Conservation (phyloP, 64 coral and sea anemone species). For the Orbicella faveolata region DNA sequence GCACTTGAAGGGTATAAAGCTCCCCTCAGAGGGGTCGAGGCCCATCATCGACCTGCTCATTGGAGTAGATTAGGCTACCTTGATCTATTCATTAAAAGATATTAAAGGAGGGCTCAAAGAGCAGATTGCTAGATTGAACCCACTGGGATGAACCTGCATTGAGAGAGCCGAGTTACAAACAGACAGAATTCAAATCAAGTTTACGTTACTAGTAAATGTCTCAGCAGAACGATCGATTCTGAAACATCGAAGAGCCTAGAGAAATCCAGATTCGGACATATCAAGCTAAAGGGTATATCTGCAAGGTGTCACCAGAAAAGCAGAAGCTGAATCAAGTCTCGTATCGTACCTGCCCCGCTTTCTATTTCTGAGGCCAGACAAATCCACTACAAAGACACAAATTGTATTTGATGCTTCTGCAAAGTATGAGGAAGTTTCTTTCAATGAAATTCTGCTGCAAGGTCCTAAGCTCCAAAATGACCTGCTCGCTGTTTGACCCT, state of each 20-base stretch:
- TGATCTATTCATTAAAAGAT: too few relatives aligned
- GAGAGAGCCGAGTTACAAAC: neutral
- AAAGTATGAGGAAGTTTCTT: slow-evolving; percentile 48
- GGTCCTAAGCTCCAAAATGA: slow-evolving; percentile 40
- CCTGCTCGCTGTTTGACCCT: slow-evolving; percentile 31
- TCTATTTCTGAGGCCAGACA: slow-evolving; percentile 77
- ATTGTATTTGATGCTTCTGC: slow-evolving; percentile 59
- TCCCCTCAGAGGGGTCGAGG: too few relatives aligned
- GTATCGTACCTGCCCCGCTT: slow-evolving; percentile 74
- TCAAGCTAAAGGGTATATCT: slow-evolving; percentile 51
- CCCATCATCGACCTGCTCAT: too few relatives aligned
- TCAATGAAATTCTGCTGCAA: slow-evolving; percentile 54
- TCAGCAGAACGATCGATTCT: slow-evolving; percentile 61
- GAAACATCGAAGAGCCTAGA: slow-evolving; percentile 60
- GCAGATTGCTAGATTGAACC: too few relatives aligned
- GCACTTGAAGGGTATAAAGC: too few relatives aligned
- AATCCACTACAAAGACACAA: slow-evolving; percentile 62
- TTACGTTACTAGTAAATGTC: too few relatives aligned
- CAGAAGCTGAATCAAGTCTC: slow-evolving; percentile 40
- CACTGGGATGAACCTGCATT: too few relatives aligned
- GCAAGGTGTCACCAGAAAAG: slow-evolving; percentile 37
- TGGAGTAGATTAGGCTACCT: too few relatives aligned
- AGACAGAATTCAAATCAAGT: too few relatives aligned
- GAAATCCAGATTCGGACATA: slow-evolving; percentile 26
- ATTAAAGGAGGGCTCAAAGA: too few relatives aligned